phyloP scores from a whole-genome alignment of 2,888 invertebrate genomes.

The Pandemis corylana region DNA sequence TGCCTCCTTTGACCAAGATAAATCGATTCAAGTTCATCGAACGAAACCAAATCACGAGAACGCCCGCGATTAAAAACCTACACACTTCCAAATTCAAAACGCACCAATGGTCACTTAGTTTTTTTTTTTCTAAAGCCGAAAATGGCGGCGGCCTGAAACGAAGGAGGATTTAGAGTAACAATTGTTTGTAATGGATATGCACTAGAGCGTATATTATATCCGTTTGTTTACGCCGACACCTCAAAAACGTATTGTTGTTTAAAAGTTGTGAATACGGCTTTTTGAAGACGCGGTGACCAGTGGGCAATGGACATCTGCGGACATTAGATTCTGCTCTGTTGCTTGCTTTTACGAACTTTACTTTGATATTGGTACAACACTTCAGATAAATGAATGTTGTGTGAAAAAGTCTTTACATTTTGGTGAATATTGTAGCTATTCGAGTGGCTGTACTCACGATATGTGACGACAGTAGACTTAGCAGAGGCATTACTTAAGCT shows the following conservation, averaged over 20 bases:
- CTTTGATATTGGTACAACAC: slow-evolving; percentile 33
- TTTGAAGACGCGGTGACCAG: slow-evolving; percentile 50
- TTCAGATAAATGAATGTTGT: slow-evolving; percentile 26
- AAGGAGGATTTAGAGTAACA: slow-evolving; percentile 64
- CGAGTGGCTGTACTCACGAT: not conserved
- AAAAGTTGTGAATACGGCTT: slow-evolving; percentile 46
- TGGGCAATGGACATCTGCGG: slow-evolving; percentile 43
- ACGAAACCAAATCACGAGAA: slow-evolving; percentile 50
- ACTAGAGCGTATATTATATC: slow-evolving; percentile 76
- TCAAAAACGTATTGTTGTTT: slow-evolving; percentile 56
- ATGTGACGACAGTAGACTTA: too few relatives aligned
- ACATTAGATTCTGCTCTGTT: slow-evolving; percentile 32
- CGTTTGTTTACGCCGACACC: slow-evolving; percentile 70
- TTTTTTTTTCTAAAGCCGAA: slow-evolving; percentile 52
- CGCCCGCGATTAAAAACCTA: slow-evolving; percentile 52
- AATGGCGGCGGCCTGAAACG: slow-evolving; percentile 57
- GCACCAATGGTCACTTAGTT: slow-evolving; percentile 64
- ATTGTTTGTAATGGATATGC: slow-evolving; percentile 81
- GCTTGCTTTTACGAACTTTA: slow-evolving; percentile 24
- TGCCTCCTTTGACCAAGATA: slow-evolving; percentile 44
- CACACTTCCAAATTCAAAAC: slow-evolving; percentile 53
- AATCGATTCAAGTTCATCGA: slow-evolving; percentile 57
- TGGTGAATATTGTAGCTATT: slow-evolving; percentile 5
- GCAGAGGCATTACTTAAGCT: too few relatives aligned
- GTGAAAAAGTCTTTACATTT: slow-evolving; percentile 15